These are phyloP conservation scores for Trinorchestia longiramus DNA, from an alignment of 1,140 invertebrate genomes.

Conservation along the genomic window DNA sequence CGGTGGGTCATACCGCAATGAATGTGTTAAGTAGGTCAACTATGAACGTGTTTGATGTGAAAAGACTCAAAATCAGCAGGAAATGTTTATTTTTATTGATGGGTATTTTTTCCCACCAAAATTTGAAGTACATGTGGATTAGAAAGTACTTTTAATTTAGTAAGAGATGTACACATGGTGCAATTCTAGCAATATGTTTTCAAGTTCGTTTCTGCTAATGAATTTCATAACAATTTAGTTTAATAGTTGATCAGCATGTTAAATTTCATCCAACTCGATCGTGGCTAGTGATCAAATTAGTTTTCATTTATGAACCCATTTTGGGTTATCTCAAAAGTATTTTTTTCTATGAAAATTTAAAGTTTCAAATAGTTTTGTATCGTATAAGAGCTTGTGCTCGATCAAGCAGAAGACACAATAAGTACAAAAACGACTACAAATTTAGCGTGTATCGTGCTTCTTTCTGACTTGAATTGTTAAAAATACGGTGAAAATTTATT, in stretches of 20 bases:
- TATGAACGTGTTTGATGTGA: too few species aligned
- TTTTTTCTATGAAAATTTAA: too few species aligned
- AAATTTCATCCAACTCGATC: not conserved
- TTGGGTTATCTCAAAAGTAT: not conserved
- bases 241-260: not conserved
- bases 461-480: too few species aligned
- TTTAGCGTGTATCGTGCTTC: too few species aligned
- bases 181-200: not conserved
- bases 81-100: too few species aligned
- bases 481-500: not conserved
- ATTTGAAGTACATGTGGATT: not conserved
- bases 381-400: not conserved
- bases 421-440: not conserved
- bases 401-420: not conserved
- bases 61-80: too few species aligned
- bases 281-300: not conserved
- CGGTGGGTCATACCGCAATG: too few species aligned
- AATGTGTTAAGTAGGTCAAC: too few species aligned
- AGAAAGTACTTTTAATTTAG: not conserved
- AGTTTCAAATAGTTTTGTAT: not conserved
- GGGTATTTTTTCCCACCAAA: not conserved
- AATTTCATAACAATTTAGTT: not conserved
- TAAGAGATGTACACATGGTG: not conserved
- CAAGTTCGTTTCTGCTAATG: not conserved
- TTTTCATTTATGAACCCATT: not conserved